Evolutionary conservation across 2,797 vertebrate genomes (phyloP).

Genomic region (Prionace glauca): DNA sequence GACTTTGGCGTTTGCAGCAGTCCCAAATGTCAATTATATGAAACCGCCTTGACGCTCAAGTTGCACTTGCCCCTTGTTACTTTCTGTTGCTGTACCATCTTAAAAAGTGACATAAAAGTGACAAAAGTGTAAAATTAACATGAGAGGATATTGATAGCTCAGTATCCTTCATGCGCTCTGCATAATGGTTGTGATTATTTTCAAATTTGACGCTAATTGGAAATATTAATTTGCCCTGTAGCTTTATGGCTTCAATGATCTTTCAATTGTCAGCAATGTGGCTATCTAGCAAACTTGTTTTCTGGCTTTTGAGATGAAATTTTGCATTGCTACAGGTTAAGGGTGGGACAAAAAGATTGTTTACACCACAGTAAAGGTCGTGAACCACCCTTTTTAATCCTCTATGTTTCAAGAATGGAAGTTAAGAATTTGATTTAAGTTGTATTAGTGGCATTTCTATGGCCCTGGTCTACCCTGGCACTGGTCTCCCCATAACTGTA

Average conservation of each 20-base stretch:
- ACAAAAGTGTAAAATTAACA: conserved; percentile 1
- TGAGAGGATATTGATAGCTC: background rate
- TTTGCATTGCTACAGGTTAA: background rate
- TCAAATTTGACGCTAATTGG: background rate
- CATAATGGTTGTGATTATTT: background rate
- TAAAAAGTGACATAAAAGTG: too few relatives aligned
- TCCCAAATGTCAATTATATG: background rate
- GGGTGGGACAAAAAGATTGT: background rate
- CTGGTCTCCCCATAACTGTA: background rate
- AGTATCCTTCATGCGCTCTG: background rate
- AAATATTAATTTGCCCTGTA: background rate
- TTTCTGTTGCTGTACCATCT: background rate
- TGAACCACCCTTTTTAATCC: background rate
- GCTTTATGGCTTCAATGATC: background rate
- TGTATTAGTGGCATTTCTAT: too few relatives aligned
- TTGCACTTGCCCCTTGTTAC: background rate
- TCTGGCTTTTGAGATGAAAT: background rate
- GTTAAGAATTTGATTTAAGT: background rate
- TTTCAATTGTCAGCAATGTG: background rate
- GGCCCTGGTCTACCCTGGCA: background rate
- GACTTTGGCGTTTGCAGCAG: background rate
- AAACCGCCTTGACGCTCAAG: background rate
- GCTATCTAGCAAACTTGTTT: background rate
- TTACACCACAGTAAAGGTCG: background rate
- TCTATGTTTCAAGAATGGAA: background rate